phyloP scores from a whole-genome alignment of 2,888 invertebrate species.

The Drosophila formosana region DNA sequence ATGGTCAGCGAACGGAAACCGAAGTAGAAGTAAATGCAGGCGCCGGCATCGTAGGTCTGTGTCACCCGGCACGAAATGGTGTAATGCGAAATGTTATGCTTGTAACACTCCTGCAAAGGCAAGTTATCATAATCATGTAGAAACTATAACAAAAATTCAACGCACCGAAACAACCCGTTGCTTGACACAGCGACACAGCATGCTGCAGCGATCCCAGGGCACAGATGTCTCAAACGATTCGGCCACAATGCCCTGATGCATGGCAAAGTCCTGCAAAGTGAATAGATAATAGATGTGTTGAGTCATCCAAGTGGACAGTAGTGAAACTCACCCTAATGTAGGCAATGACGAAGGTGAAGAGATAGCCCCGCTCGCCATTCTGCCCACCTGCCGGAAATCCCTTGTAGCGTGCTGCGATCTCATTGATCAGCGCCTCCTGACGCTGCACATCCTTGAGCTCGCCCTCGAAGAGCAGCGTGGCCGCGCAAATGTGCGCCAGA shows the following conservation, averaged over 20 bases:
- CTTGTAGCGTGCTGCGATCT: constrained; percentile 90
- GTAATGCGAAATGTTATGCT: constrained; percentile 87
- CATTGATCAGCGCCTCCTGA: constrained; percentile 92
- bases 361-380: constrained; percentile 97
- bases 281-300: not conserved
- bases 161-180: constrained; percentile 88
- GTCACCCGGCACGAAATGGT: constrained; percentile 94
- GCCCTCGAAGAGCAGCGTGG: constrained; percentile 97
- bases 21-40: constrained; percentile 98
- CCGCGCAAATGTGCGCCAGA: constrained; percentile 92
- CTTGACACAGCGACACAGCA: constrained; percentile 96
- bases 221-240: constrained; percentile 99
- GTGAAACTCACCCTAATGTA: constrained; percentile 92
- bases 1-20: constrained; percentile 90
- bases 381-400: constrained; percentile 96
- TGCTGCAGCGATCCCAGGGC: constrained; percentile 95
- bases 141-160: no score
- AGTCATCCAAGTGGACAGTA: not conserved
- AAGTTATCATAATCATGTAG: not conserved
- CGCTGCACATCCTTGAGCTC: constrained; percentile 89
- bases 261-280: constrained; percentile 92
- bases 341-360: constrained; percentile 98
- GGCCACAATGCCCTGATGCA: constrained; percentile 94
- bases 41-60: constrained; percentile 98
- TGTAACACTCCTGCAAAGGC: constrained; percentile 86